Evolutionary conservation across 2,888 invertebrate species (phyloP), one percentile per base, ranked within the genome.

Genomic region (Ennomos fuscantarius): DNA sequence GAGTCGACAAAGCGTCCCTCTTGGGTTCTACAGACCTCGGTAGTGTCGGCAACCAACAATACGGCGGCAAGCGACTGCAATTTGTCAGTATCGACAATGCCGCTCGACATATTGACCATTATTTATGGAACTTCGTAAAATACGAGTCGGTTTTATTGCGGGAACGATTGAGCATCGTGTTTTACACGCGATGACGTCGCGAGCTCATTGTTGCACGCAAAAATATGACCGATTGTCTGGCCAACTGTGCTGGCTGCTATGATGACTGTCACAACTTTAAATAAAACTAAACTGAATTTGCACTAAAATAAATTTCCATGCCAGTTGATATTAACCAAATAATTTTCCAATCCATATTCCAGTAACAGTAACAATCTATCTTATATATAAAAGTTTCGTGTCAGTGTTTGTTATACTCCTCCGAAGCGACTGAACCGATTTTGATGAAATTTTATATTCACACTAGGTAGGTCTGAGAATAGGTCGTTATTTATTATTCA

Each of bases 51-150:
- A 82, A 86, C 80, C 74, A 79, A 90, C 91, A 89, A 90, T 86
- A 82, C 79, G 81, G 84, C 86, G 84, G 88, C 84, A 76, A 82
- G 84, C 84, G 84, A 84, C 84, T 82, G 77, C 85, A 91, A 92
- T 92, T 92, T 92, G 92, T 92, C 92, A 91, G 82, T 73, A 81
- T 89, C 89, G 89, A 92, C 92, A 91, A 92, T 87, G 71, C 86
- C 73, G 79, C 77, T 73, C 87, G 91, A 88, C 89, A 86, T 89
- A 91, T 90, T 90, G 91, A 86, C 89, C 90, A 91, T 90, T 91
- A 92, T 92, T 91, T 92, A 92, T 91, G 87, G 82, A 81, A 79
- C 81, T 82, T 76, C 80, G 87, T 88, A 84, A 87, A 87, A 87
- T 84, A 82, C 83, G 79, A 73, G 71, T 79, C 68, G 79, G 82